Percentiles rank a stretch among this genome's conserved stretches.
phyloP scores from a whole-genome alignment of 2,113 vertebrate species.

The Larimichthys crocea region DNA sequence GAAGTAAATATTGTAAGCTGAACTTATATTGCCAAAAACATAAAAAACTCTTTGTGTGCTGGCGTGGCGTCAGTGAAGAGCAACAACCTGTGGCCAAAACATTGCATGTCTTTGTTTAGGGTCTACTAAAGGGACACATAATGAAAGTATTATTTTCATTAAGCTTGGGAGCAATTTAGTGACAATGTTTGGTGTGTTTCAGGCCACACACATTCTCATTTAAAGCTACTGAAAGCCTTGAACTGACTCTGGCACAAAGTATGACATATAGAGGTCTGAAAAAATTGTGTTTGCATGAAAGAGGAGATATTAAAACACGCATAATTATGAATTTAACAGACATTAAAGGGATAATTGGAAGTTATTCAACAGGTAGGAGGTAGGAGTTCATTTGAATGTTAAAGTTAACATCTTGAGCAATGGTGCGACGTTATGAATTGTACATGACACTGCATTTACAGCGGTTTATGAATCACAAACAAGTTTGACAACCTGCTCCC shows the following conservation, averaged over 20 bases:
- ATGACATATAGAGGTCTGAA: neutral
- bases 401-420: neutral
- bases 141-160: neutral
- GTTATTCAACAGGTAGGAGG: neutral
- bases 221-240: neutral
- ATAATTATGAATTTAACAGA: neutral
- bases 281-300: neutral
- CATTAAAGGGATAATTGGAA: neutral
- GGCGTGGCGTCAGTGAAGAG: neutral
- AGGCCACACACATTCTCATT: slow-evolving; percentile 4
- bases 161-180: neutral
- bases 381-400: neutral
- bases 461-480: slow-evolving; percentile 55
- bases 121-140: neutral
- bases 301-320: neutral
- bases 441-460: neutral
- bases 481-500: slow-evolving; percentile 24
- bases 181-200: slow-evolving; percentile 6
- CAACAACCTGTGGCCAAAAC: slow-evolving; percentile 5
- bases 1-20: slow-evolving; percentile 1
- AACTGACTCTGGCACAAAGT: neutral
- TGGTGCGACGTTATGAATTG: neutral
- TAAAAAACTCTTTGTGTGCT: slow-evolving; percentile 4
- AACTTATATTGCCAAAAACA: neutral
- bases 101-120: slow-evolving; percentile 10